phyloP scores from a whole-genome alignment of 2,797 vertebrate genomes.

The Gallinago nigripennis region DNA sequence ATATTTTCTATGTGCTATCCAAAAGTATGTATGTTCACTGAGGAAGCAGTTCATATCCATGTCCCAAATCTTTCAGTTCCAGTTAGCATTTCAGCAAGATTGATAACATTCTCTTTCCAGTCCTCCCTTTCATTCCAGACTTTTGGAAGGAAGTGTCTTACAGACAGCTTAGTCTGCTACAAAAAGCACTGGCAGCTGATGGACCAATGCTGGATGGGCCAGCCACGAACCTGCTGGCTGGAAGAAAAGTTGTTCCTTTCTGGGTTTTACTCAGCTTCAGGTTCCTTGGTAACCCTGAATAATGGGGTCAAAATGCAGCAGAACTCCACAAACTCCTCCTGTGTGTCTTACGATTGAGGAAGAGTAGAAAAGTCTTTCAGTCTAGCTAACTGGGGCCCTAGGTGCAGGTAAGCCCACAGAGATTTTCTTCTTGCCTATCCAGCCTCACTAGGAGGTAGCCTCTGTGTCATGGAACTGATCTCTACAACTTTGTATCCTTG shows the following conservation, averaged over 20 bases:
- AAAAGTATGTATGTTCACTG: neutral
- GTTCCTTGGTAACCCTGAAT: neutral
- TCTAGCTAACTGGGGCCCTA: neutral
- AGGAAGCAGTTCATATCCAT: neutral
- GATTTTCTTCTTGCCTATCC: neutral
- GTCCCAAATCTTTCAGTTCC: neutral
- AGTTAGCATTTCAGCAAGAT: neutral
- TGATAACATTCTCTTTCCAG: neutral
- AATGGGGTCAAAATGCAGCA: neutral
- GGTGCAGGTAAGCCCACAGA: neutral
- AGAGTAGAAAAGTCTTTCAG: neutral
- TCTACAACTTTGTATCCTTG: neutral
- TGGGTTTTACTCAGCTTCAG: neutral
- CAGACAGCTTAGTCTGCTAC: neutral
- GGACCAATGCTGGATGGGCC: neutral
- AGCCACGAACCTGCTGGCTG: neutral
- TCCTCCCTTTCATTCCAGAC: neutral
- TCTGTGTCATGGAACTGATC: neutral
- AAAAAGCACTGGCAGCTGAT: neutral
- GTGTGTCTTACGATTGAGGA: neutral
- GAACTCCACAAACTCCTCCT: neutral
- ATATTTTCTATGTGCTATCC: neutral
- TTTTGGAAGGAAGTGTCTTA: neutral
- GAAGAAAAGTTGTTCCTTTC: neutral
- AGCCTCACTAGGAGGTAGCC: neutral